phyloP scores from a whole-genome alignment of 2,797 vertebrate genomes.

The Carcharodon carcharias region DNA sequence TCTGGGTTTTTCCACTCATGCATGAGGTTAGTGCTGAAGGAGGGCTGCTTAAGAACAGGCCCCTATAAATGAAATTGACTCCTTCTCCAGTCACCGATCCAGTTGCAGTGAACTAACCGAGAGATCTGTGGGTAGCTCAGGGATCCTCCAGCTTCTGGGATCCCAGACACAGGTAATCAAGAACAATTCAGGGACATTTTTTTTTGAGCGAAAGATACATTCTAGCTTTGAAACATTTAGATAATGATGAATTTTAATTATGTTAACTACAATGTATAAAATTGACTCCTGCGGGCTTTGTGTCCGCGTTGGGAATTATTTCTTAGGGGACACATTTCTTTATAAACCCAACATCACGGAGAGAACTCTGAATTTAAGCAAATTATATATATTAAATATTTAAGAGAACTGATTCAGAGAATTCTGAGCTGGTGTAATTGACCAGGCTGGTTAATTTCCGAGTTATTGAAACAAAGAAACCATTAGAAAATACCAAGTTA shows the following conservation, averaged over 20 bases:
- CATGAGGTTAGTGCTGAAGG: background rate
- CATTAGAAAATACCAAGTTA: background rate
- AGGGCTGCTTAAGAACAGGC: background rate
- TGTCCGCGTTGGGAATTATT: background rate
- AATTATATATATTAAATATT: background rate
- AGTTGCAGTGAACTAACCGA: background rate
- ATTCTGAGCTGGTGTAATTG: background rate
- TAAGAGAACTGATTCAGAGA: background rate
- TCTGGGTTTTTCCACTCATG: slow-evolving; percentile 5
- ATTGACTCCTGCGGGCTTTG: background rate
- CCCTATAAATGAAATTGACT: slow-evolving; percentile 11
- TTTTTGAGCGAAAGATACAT: background rate
- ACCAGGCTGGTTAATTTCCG: background rate
- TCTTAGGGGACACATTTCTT: background rate
- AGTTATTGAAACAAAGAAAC: background rate
- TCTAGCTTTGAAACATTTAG: background rate
- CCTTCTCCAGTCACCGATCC: background rate
- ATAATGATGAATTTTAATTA: background rate
- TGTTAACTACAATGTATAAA: background rate
- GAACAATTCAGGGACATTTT: background rate
- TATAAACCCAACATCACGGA: background rate
- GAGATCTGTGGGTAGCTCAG: background rate
- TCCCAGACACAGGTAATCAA: background rate
- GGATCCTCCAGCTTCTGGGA: background rate
- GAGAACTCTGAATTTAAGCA: background rate